phyloP scores from a whole-genome alignment of 1,140 invertebrate genomes.

The Lepeophtheirus salmonis region DNA sequence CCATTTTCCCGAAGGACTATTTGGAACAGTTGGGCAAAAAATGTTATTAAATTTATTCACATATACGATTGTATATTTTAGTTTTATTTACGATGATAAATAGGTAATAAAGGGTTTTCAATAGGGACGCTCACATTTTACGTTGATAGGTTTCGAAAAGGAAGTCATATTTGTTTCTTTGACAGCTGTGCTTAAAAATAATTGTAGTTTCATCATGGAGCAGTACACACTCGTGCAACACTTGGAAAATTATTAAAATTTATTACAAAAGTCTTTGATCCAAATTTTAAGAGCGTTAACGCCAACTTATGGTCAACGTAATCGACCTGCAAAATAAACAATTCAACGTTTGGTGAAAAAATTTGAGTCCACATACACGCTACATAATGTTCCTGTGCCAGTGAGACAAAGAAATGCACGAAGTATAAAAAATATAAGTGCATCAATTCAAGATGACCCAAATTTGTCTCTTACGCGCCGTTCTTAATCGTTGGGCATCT shows the following conservation, averaged over 20 bases:
- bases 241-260: neutral
- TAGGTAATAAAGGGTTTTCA: neutral
- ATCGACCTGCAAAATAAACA: neutral
- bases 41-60: too few relatives aligned
- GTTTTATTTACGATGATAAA: too few relatives aligned
- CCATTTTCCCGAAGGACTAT: too few relatives aligned
- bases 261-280: too few relatives aligned
- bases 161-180: neutral
- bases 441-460: neutral
- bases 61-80: too few relatives aligned
- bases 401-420: neutral
- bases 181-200: conserved; percentile 1
- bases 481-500: neutral
- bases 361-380: neutral
- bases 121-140: neutral
- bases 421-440: neutral
- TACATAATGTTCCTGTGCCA: neutral
- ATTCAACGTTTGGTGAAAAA: neutral
- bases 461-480: neutral
- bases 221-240: conserved; percentile 11
- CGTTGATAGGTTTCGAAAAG: neutral
- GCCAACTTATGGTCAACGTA: neutral
- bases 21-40: too few relatives aligned
- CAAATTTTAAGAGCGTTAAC: neutral
- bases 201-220: conserved; percentile 4